Base-by-base conservation (phyloP, 2,888 invertebrate species). In the Rhamphomyia laevipes region DNA sequence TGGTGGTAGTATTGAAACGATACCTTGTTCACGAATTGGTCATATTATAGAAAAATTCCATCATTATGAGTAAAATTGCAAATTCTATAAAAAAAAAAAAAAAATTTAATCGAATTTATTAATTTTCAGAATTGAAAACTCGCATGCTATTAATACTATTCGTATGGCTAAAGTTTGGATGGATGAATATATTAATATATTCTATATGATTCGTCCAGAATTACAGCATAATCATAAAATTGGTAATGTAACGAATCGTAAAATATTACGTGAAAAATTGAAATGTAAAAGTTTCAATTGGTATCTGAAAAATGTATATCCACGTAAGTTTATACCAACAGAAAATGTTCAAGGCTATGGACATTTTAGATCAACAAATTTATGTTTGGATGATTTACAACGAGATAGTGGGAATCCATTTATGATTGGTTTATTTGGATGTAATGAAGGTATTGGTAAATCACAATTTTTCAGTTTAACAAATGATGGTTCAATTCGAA, bases 141-240 rank as follows among this genome's bases (percentile, higher is more conserved):
- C 95, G 0, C 96, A 96, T 70, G 96, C 94, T 57, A 86, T 95
- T 52, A 97, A 97, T 71, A 95, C 95, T 0, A 94, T 92, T 37
- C 80, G 97, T 35, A 77, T 95, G 71, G 95, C 91, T 0, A 84
- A 91, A 47, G 94, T 65, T 90, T n/a, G n/a, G n/a, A n/a, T n/a
- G n/a, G n/a, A n/a, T n/a, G n/a, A n/a, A n/a, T n/a, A n/a, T n/a
- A n/a, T 92, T 46, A 77, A 92, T 53, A 74, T 96, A 49, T 96
- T 93, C 73, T 95, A 92, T 64, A 73, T 87, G 62, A 85, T 94
- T 69, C 78, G 93, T 38, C 81, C 81, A 1, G 88, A 89, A 62
- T 72, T 88, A 13, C 74, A 81, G 76, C 71, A 78, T 71, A n/a
- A n/a, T n/a, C n/a, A n/a, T n/a, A n/a, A n/a, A n/a, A n/a, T n/a